Base-by-base conservation (phyloP, 2,113 vertebrate genomes). In the Thunnus maccoyii region DNA sequence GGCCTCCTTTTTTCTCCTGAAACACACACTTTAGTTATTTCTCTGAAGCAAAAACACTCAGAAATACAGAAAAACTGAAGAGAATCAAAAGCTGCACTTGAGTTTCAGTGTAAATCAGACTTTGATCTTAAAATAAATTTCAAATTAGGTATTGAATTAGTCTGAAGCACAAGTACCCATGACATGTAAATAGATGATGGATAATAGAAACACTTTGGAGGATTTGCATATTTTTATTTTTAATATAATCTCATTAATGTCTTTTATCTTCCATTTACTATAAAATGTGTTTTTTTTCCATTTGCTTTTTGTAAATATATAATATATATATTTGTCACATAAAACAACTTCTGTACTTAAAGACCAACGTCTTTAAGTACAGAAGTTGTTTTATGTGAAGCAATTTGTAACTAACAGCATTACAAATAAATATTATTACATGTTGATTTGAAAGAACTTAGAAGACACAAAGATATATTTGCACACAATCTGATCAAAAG, bases 1-100 rank as follows among this genome's bases (percentile, higher is more conserved):
- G 77, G 25, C 82, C 85, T 58, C 88, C 86, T 78, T 82, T 86
- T 32, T 89, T 92, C 60, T 87, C 84, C 92, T 93, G 1, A 67
- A 80, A 77, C 22, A 81, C 57, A 77, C 5, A 14, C 6, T 16
- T 18, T 6, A 7, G 18, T 60, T 27, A 81, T 4, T 65, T 30
- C 0, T 57, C 25, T 47, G 3, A 14, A 57, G 4, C 3, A 1
- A 67, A 74, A 0, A 74, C 1, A 71, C 5, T 51, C 16, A 57
- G 3, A 69, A 15, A 41, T 6, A 55, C 18, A 47, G 27, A 30
- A 20, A 32, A 5, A n/a, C 5, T 15, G 25, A 18, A 22, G 3
- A 17, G 2, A 3, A 41, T 20, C 17, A 57, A 46, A n/a, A 8
- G 14, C n/a, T 22, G 9, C 10, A 7, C 5, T 1, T 41, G 8